These are phyloP conservation scores for Lasaia peninsularis DNA, from an alignment of 1,140 invertebrate species.

Conservation along the genomic window DNA sequence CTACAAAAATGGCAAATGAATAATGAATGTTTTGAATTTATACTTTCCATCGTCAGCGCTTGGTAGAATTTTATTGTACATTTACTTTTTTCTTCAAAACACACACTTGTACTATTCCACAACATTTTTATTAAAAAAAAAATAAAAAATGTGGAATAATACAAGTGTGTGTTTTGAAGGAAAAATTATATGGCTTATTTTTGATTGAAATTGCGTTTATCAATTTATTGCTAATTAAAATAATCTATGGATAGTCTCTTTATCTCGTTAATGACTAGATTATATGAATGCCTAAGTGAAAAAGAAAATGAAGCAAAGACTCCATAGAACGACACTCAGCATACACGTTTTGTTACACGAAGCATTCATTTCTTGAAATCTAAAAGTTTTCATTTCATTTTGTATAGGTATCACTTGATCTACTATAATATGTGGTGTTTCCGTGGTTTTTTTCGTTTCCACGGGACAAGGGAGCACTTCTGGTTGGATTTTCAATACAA, in stretches of 20 bases:
- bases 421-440: conserved; percentile 44
- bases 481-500: conserved; percentile 57
- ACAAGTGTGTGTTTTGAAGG: no score
- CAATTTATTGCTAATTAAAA: background rate
- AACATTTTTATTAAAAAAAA: no score
- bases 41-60: no score
- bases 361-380: conserved; percentile 56
- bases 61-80: no score
- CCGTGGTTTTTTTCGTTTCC: conserved; percentile 52
- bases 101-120: no score
- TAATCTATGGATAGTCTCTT: conserved; percentile 25
- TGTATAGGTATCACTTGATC: conserved; percentile 66
- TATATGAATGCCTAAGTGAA: conserved; percentile 46
- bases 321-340: conserved; percentile 40
- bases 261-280: conserved; percentile 44
- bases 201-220: background rate
- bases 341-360: conserved; percentile 26
- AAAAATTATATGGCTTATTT: background rate
- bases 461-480: conserved; percentile 58
- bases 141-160: no score
- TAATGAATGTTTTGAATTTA: no score
- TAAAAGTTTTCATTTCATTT: conserved; percentile 69
- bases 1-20: no score
- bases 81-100: no score
- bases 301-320: conserved; percentile 54